Evolutionary conservation across 2,113 vertebrate genomes (phyloP).

Genomic region (Centropristis striata): DNA sequence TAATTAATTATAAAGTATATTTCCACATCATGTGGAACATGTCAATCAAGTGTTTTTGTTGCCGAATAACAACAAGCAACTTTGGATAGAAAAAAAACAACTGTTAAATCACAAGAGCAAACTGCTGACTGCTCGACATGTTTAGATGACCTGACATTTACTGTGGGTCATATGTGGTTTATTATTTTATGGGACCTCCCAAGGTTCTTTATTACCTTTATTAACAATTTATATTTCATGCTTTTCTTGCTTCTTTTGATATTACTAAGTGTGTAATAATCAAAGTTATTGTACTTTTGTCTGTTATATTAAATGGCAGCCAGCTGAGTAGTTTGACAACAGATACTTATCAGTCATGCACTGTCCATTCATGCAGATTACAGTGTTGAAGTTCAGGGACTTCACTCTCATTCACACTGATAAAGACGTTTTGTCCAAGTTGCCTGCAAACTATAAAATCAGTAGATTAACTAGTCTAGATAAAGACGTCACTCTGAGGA

Average conservation of each 20-base stretch:
- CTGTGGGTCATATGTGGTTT: neutral
- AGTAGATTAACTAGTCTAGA: too few relatives aligned
- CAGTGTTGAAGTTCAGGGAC: conserved; percentile 24
- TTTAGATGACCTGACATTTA: too few relatives aligned
- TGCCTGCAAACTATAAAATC: neutral
- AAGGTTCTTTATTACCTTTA: too few relatives aligned
- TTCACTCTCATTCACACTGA: conserved; percentile 20
- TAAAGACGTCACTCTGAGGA: too few relatives aligned
- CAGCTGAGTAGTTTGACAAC: neutral
- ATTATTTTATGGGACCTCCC: conserved; percentile 28
- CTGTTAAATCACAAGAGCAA: too few relatives aligned
- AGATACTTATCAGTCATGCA: conserved; percentile 7
- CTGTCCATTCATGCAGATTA: conserved; percentile 2
- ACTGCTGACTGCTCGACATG: too few relatives aligned
- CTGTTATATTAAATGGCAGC: neutral
- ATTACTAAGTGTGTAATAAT: neutral
- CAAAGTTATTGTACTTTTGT: neutral
- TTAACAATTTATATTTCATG: too few relatives aligned
- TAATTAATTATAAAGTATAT: too few relatives aligned
- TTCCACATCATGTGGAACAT: too few relatives aligned
- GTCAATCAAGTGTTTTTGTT: too few relatives aligned
- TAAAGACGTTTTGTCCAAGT: conserved; percentile 2
- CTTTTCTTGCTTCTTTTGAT: neutral
- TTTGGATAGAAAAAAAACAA: too few relatives aligned
- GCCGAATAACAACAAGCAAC: too few relatives aligned